phyloP scores from a whole-genome alignment of 2,113 vertebrate species.

The Psettodes erumei region DNA sequence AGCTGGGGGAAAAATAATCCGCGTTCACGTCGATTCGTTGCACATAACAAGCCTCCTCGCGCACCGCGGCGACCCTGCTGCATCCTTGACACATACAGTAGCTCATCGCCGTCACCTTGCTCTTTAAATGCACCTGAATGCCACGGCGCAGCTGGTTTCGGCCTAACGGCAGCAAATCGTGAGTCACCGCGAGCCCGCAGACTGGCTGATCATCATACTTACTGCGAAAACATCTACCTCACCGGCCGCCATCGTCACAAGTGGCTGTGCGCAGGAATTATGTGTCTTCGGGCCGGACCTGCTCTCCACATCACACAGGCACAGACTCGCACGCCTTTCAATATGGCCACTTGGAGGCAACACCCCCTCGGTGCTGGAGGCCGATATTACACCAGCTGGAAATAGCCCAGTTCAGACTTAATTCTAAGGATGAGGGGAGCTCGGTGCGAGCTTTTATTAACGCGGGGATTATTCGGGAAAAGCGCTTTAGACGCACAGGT shows the following conservation, averaged over 20 bases:
- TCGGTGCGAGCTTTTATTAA: background rate
- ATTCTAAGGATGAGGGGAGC: background rate
- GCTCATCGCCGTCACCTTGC: conserved; percentile 8
- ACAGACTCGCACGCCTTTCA: conserved; percentile 83
- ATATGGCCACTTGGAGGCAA: conserved; percentile 91
- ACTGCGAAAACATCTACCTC: conserved; percentile 87
- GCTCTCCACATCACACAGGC: conserved; percentile 64
- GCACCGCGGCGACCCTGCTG: conserved; percentile 21
- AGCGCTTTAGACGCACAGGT: background rate
- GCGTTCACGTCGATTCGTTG: conserved; percentile 24
- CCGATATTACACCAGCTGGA: conserved; percentile 46
- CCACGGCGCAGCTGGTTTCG: background rate
- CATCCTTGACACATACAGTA: conserved; percentile 11
- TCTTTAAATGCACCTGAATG: conserved; percentile 26
- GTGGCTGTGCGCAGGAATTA: conserved; percentile 46
- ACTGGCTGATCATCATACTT: conserved; percentile 64
- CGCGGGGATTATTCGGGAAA: background rate
- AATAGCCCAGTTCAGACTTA: background rate
- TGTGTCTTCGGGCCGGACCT: conserved; percentile 69
- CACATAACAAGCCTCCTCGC: conserved; percentile 1
- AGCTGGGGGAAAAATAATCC: conserved; percentile 9
- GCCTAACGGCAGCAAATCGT: background rate
- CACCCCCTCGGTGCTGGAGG: conserved; percentile 82
- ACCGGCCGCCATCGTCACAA: conserved; percentile 86
- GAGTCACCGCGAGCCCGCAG: conserved; percentile 6